Evolutionary conservation across 1,140 invertebrate genomes (phyloP), one percentile per base, ranked within the genome.

Genomic region (Bombus breviceps): DNA sequence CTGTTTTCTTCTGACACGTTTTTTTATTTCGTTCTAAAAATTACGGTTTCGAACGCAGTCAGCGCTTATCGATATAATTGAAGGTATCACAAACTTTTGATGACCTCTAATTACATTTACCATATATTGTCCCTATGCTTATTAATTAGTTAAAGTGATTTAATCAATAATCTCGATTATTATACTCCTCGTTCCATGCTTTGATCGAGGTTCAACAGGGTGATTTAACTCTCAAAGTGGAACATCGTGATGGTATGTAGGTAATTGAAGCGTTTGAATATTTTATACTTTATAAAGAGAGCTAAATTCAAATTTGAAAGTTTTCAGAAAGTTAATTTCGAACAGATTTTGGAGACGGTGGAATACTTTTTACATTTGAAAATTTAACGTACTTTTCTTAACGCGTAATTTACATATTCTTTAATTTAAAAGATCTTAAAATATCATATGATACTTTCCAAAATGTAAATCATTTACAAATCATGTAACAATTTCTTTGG

Each of bases 31-130:
- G 34, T 62, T 47, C 41, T 77, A 83, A 83, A 69, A 78, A 57
- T 69, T 68, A 84, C 66, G 39, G 22, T 8, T 53, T 83, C 43
- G 32, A 83, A 76, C 66, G n/a, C 53, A 68, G 25, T 79, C 47
- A 69, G 75, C 82, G 66, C 73, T 85, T 78, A 73, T 64, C 76
- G 57, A 28, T 77, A 78, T 59, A 72, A 86, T 68, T 59, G 74
- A 78, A 72, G 77, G 82, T 74, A 81, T 80, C 88, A 80, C 82
- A 72, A 74, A 78, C 64, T 43, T 62, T 62, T 83, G 57, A 66
- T 84, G 47, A 84, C 37, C 75, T 79, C 82, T 79, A 79, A 79
- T 84, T 84, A 84, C 75, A 53, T 59, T 78, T 71, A 68, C 62
- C 34, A 69, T 77, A 78, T 78, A 83, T 83, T 83, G 74, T 83